phyloP scores from a whole-genome alignment of 2,113 vertebrate genomes.

The Anguilla japonica region DNA sequence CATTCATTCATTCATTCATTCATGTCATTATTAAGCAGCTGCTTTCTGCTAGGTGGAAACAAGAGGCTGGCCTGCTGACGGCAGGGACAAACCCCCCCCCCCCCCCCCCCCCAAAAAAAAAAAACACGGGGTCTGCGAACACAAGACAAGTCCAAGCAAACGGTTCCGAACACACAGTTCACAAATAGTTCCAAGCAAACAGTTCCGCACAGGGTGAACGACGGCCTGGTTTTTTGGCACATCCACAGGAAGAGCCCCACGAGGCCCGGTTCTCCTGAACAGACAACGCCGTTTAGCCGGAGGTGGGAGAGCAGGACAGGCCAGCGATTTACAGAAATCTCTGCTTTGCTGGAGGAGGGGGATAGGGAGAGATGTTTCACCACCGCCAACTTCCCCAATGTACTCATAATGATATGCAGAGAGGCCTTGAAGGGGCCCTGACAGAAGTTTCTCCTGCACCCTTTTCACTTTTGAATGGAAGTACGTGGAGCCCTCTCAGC shows the following conservation, averaged over 20 bases:
- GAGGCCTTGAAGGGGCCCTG: neutral
- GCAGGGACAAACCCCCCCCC: neutral
- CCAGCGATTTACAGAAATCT: neutral
- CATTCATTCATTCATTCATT: too few species aligned
- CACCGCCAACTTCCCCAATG: neutral
- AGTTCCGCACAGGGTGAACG: neutral
- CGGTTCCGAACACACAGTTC: too few species aligned
- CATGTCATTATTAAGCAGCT: neutral
- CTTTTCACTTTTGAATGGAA: neutral
- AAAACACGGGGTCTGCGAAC: too few species aligned
- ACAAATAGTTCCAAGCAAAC: too few species aligned
- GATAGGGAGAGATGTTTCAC: neutral
- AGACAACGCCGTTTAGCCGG: neutral
- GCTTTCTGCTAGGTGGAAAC: neutral
- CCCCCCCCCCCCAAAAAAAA: too few species aligned
- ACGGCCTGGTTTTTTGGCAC: neutral
- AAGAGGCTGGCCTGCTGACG: neutral
- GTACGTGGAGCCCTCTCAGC: neutral
- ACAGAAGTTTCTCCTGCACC: neutral
- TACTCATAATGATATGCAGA: neutral
- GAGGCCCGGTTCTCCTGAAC: neutral
- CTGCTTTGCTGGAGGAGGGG: neutral
- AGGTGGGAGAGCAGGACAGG: neutral
- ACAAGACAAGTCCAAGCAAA: neutral
- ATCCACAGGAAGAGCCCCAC: too few species aligned